Evolutionary conservation across 2,797 vertebrate species (phyloP), one percentile per base, ranked within the genome.

Genomic region (Tapera naevia): DNA sequence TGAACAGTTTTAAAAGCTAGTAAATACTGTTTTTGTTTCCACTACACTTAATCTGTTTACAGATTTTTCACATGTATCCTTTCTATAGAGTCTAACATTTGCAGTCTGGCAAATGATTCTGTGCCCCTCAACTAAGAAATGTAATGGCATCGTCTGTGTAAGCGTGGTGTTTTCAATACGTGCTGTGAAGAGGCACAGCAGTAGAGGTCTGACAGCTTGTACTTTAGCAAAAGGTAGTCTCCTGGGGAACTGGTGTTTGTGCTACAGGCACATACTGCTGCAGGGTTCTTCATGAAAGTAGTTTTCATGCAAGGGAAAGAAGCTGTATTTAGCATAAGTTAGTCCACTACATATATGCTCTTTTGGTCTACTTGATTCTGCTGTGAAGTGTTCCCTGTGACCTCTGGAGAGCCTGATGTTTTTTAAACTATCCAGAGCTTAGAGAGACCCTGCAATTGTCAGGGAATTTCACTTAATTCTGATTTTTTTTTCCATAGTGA

Each of bases 31-130:
- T 86, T 6, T 5, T 84, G 39, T 76, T 95, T 82, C 86, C 67
- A n/a, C 57, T 87, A 50, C 94, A 90, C 70, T 80, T 70, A 69
- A 73, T 56, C 64, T 81, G 74, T 89, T 86, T 48, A 25, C 76
- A 80, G 51, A 45, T 37, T 32, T 75, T 25, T 33, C 14, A 28
- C 5, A 2, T 64, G 8, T 33, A 14, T 80, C 33, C 23, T 88
- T 81, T 60, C 17, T 75, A 45, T 27, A 7, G 11, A 50, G 39
- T 19, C 3, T 86, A 51, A 56, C 28, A 41, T 32, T 86, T 58
- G 17, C 71, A 70, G 6, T 66, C 58, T 94, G 86, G 80, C 46
- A 53, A 56, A 51, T 10, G 11, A 54, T 80, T 76, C 37, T 39
- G 15, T 90, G 50, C 22, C 43, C 70, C n/a, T 83, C 1, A 4